These are phyloP conservation scores for Neotoxoptera formosana DNA, from an alignment of 1,140 invertebrate species.

Conservation along the genomic window DNA sequence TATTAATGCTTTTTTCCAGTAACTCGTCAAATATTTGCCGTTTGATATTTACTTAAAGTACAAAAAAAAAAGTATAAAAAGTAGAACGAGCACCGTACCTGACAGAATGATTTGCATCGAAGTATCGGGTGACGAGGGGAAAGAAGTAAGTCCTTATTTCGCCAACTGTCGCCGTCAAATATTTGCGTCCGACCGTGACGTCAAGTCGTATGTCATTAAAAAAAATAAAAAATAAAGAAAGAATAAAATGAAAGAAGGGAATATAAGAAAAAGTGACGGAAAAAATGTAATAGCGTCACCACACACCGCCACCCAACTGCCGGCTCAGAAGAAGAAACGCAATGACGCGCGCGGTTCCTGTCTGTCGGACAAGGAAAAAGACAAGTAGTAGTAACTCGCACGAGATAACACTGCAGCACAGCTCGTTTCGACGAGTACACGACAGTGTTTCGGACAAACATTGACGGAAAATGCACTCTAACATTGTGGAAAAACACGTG, in stretches of 20 bases:
- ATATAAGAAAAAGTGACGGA: background rate
- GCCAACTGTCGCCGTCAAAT: conserved; percentile 16
- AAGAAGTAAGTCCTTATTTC: conserved; percentile 29
- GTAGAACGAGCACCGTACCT: background rate
- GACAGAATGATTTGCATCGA: background rate
- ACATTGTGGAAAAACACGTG: no score
- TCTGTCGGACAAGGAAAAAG: background rate
- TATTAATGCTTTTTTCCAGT: conserved; percentile 35
- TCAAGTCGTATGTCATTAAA: conserved; percentile 9
- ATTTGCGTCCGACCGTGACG: conserved; percentile 6
- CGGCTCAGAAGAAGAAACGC: background rate
- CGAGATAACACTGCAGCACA: background rate
- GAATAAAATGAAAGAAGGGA: background rate
- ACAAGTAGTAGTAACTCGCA: background rate
- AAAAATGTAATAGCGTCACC: conserved; percentile 20
- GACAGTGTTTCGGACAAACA: background rate
- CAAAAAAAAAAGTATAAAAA: background rate
- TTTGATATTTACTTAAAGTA: conserved; percentile 19
- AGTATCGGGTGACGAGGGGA: background rate
- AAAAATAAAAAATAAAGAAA: background rate
- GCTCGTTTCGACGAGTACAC: background rate
- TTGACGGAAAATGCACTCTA: background rate
- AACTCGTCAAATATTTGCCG: conserved; percentile 23
- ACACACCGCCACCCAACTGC: background rate
- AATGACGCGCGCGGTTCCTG: background rate